Evolutionary conservation across 1,140 invertebrate species (phyloP).

Genomic region (Ceratoteleas bidentatus): DNA sequence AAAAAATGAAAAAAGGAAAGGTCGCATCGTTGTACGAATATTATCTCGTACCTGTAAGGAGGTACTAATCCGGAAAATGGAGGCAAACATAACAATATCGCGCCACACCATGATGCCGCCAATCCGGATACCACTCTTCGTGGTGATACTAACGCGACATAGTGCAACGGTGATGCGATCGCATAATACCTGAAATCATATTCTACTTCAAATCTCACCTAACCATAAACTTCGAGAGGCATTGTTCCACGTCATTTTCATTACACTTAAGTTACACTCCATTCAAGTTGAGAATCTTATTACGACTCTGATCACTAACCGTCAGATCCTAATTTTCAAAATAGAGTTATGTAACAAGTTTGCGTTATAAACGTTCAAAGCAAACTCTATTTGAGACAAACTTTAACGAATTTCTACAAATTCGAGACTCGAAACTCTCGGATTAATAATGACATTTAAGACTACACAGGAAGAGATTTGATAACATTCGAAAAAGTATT

Average conservation of each 20-base stretch:
- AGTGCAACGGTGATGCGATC: slow-evolving; percentile 89
- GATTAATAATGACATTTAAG: neutral
- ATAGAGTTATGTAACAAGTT: slow-evolving; percentile 18
- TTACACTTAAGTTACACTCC: neutral
- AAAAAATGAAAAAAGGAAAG: neutral
- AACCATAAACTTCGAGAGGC: neutral
- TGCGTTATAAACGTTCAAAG: neutral
- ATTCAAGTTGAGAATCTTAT: slow-evolving; percentile 6
- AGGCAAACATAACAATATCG: slow-evolving; percentile 56
- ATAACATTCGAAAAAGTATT: neutral
- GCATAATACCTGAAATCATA: slow-evolving; percentile 84
- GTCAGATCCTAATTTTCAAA: slow-evolving; percentile 8
- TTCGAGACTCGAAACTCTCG: neutral
- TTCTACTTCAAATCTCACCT: too few relatives aligned
- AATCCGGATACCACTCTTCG: slow-evolving; percentile 81
- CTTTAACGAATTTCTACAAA: neutral
- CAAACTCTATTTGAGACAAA: neutral
- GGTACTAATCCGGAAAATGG: too few relatives aligned
- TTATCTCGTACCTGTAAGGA: too few relatives aligned
- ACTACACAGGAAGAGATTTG: neutral
- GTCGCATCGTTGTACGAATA: too few relatives aligned
- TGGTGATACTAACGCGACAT: slow-evolving; percentile 86
- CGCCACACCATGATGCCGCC: slow-evolving; percentile 79
- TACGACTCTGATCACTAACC: slow-evolving; percentile 11
- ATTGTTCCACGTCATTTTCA: neutral